A percentile compares a stretch with the other conserved stretches of the same genome.
These are phyloP conservation scores for Ctena decussata DNA, from an alignment of 2,888 invertebrate genomes.

Conservation along the genomic window DNA sequence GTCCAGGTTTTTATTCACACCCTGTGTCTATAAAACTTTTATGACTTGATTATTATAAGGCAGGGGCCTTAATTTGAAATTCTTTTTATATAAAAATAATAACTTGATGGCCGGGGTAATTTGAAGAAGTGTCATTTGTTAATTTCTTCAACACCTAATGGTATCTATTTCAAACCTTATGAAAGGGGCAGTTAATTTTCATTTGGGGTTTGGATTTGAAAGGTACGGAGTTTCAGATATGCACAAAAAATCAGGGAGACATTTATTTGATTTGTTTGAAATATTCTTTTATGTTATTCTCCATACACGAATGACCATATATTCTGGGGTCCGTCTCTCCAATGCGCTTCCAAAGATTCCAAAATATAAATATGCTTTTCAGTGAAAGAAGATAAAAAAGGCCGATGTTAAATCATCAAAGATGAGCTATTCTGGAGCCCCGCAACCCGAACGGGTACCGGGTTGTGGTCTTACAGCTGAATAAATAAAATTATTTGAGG, in stretches of 20 bases:
- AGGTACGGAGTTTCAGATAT: too few relatives aligned
- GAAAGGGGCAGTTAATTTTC: not conserved
- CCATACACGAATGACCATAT: too few relatives aligned
- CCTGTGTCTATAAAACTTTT: not conserved
- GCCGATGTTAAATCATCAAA: too few relatives aligned
- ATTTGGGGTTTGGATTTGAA: too few relatives aligned
- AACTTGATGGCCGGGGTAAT: not conserved
- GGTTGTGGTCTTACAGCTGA: not conserved
- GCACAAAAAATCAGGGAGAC: too few relatives aligned
- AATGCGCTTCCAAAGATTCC: too few relatives aligned
- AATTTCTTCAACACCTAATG: conserved; percentile 11
- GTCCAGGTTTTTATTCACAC: conserved; percentile 2
- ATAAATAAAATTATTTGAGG: not conserved
- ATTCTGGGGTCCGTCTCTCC: too few relatives aligned
- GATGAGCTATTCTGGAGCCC: too few relatives aligned
- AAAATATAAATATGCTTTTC: too few relatives aligned
- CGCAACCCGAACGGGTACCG: not conserved
- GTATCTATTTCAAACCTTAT: not conserved
- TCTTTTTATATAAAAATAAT: conserved; percentile 16
- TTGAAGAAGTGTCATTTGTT: conserved; percentile 1
- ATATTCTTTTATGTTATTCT: too few relatives aligned
- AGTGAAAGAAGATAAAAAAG: too few relatives aligned
- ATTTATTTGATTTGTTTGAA: too few relatives aligned
- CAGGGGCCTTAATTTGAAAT: not conserved
- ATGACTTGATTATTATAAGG: conserved; percentile 9